Evolutionary conservation across 1,140 invertebrate genomes (phyloP).

Genomic region (Octopus sinensis): DNA sequence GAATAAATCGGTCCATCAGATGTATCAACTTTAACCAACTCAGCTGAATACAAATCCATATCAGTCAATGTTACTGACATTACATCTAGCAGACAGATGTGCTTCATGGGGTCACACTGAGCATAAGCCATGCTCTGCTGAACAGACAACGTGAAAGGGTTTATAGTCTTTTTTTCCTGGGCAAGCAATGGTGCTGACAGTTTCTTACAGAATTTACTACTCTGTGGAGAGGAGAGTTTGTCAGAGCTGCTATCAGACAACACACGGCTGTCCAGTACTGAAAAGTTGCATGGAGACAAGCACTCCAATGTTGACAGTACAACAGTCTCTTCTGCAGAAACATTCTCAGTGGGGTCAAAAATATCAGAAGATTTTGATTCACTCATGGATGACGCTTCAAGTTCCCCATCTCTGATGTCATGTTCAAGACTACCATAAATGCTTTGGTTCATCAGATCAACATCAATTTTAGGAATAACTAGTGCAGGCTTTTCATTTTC

Average conservation of each 20-base stretch:
- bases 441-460: conserved; percentile 51
- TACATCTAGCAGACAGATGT: conserved; percentile 69
- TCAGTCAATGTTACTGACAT: conserved; percentile 75
- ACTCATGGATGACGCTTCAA: conserved; percentile 9
- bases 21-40: conserved; percentile 18
- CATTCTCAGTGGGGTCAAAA: conserved; percentile 28
- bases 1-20: conserved; percentile 48
- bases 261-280: conserved; percentile 38
- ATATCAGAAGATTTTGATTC: conserved; percentile 19
- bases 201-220: background rate
- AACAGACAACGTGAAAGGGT: background rate
- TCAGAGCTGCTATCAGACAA: background rate
- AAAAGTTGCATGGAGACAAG: conserved; percentile 21
- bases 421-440: conserved; percentile 50
- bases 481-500: background rate
- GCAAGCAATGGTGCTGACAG: background rate
- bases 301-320: conserved; percentile 24
- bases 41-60: conserved; percentile 77
- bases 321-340: conserved; percentile 18
- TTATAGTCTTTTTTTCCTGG: background rate
- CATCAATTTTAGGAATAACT: background rate
- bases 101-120: conserved; percentile 14
- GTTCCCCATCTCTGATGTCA: conserved; percentile 29
- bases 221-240: background rate
- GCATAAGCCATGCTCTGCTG: background rate